Conservation (phyloP, 2,797 vertebrate species). For the Poeciliopsis infans region DNA sequence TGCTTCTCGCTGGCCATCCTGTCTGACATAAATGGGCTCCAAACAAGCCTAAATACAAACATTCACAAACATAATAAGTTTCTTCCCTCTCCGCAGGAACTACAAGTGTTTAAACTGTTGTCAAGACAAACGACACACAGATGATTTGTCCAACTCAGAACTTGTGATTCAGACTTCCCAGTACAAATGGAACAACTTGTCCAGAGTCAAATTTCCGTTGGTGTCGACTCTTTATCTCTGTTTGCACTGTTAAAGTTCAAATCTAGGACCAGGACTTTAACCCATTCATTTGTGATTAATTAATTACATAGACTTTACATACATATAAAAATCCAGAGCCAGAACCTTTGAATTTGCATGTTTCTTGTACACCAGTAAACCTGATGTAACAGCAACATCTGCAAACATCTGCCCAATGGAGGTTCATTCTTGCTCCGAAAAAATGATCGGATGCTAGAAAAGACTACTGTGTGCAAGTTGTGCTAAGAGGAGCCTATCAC, state of each 20-base stretch:
- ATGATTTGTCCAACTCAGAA: not conserved
- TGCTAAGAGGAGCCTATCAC: too few relatives aligned
- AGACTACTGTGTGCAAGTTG: too few relatives aligned
- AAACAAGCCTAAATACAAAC: slow-evolving; percentile 22
- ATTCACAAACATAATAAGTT: not conserved
- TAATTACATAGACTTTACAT: too few relatives aligned
- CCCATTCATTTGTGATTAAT: too few relatives aligned
- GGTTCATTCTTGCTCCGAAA: too few relatives aligned
- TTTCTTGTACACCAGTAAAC: not conserved
- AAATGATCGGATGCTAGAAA: too few relatives aligned
- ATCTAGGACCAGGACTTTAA: not conserved
- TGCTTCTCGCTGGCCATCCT: slow-evolving; percentile 44
- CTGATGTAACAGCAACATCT: too few relatives aligned
- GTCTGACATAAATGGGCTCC: slow-evolving; percentile 41
- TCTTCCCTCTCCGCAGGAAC: not conserved
- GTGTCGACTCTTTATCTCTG: not conserved
- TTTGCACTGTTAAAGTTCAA: not conserved
- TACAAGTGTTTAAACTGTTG: not conserved
- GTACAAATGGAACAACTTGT: not conserved
- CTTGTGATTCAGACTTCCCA: not conserved
- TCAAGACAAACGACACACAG: not conserved
- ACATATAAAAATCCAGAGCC: too few relatives aligned
- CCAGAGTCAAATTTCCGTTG: not conserved
- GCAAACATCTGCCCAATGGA: too few relatives aligned
- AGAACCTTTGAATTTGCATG: too few relatives aligned